These are phyloP conservation scores for Mus musculus DNA, from an alignment of 2,113 vertebrate genomes.

Conservation along the genomic window GRCm39 chr16:43494501-43495000, in stretches of 20 bases:
- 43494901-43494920: conserved; percentile 64
- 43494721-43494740: neutral
- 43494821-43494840: conserved; percentile 5
- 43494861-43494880: conserved; percentile 68
- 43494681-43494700: neutral
- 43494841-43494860: conserved; percentile 34
- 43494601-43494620: neutral
- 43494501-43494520: neutral
- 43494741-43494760: neutral
- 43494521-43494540: neutral
- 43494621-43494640: neutral
- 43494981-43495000: conserved; percentile 64
- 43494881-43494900: conserved; percentile 58
- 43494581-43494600: neutral
- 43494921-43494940: conserved; percentile 73
- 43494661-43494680: neutral
- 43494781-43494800: conserved; percentile 21
- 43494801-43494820: neutral
- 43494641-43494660: neutral
- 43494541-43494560: neutral
- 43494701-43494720: neutral
- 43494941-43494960: conserved; percentile 81
- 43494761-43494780: conserved; percentile 40
- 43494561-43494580: neutral
- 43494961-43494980: conserved; percentile 76